A percentile compares a stretch with the other conserved stretches of the same genome.
Conservation (phyloP, 2,113 vertebrate species). For the Callopanchax toddi region DNA sequence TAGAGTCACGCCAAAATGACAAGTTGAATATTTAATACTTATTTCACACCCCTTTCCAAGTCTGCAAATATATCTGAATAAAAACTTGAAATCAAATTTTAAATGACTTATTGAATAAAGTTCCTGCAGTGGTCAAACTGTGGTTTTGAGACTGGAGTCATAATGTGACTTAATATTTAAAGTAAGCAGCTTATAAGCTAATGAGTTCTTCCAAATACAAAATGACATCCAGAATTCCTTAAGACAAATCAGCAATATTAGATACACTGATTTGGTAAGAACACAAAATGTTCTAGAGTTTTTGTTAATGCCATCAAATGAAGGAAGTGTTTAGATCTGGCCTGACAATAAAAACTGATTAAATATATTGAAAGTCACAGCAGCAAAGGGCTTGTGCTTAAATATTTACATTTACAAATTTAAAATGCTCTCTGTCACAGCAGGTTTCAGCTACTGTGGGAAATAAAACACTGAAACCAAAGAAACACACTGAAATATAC, state of each 20-base stretch:
- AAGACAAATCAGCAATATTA: no score
- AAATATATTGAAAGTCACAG: conserved; percentile 51
- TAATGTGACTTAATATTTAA: neutral
- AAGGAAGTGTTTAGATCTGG: conserved; percentile 50
- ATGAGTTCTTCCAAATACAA: conserved; percentile 51
- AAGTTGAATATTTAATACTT: conserved; percentile 51
- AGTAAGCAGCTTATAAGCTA: conserved; percentile 17
- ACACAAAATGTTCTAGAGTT: conserved; percentile 12
- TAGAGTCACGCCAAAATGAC: conserved; percentile 58
- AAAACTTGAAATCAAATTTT: conserved; percentile 42
- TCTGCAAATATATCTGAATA: conserved; percentile 53
- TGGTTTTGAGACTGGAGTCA: conserved; percentile 17
- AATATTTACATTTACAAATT: conserved; percentile 47
- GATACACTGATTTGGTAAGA: neutral
- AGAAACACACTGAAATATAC: conserved; percentile 58
- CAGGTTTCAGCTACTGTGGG: conserved; percentile 49
- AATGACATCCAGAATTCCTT: no score
- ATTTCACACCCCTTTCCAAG: conserved; percentile 37
- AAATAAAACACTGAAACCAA: conserved; percentile 57
- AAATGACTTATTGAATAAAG: conserved; percentile 46
- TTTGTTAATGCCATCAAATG: conserved; percentile 48
- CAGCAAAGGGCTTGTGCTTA: conserved; percentile 55
- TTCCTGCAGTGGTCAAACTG: conserved; percentile 35
- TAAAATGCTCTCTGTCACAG: conserved; percentile 14
- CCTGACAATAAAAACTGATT: conserved; percentile 48